Conservation (phyloP, 2,113 vertebrate species). For the Shinisaurus crocodilurus region DNA sequence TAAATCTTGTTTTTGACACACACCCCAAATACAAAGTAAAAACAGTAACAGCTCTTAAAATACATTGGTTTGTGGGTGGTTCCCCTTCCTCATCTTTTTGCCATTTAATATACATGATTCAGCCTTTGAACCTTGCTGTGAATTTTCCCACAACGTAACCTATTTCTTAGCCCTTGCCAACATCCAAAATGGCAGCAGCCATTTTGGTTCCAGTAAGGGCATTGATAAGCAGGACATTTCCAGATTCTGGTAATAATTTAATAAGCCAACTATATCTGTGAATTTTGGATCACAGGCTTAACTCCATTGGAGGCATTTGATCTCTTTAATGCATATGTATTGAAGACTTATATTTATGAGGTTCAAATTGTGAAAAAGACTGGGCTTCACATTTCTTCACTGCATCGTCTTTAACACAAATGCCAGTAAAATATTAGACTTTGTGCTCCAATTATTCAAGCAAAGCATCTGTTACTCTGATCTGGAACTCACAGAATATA, state of each 20-base stretch:
- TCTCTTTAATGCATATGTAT: neutral
- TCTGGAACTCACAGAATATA: neutral
- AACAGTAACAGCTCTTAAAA: neutral
- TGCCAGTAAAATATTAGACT: neutral
- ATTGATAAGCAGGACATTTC: neutral
- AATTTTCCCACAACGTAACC: neutral
- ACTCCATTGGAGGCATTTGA: neutral
- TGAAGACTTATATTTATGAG: neutral
- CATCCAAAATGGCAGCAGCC: neutral
- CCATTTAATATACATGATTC: neutral
- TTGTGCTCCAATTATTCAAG: neutral
- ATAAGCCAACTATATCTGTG: neutral
- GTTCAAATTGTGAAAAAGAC: neutral
- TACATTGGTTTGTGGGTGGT: neutral
- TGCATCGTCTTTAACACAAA: neutral
- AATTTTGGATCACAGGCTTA: neutral
- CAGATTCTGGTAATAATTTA: neutral
- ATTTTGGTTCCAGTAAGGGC: neutral
- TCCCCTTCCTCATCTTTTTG: neutral
- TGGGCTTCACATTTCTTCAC: neutral
- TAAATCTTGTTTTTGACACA: neutral
- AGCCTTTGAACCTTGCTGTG: neutral
- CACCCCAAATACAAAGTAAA: neutral
- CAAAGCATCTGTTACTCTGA: neutral
- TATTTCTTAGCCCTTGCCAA: neutral